Conservation (phyloP, 1,140 invertebrate genomes). For the Micrasema longulum region DNA sequence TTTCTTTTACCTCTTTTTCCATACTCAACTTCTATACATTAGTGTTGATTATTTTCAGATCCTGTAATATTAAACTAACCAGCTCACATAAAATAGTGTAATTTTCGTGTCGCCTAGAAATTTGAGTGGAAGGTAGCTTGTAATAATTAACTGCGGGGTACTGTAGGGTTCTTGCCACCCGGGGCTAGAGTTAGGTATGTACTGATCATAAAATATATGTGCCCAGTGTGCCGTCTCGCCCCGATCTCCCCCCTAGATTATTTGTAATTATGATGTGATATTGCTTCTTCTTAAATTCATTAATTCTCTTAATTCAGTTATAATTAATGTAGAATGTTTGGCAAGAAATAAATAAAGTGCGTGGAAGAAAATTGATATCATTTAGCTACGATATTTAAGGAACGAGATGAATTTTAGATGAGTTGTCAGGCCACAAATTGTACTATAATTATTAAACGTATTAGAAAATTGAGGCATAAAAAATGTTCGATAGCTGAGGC, state of each 20-base stretch:
- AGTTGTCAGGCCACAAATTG: too few relatives aligned
- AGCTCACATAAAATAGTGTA: background rate
- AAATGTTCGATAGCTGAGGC: too few relatives aligned
- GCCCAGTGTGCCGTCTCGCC: conserved; percentile 26
- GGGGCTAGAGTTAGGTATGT: conserved; percentile 5
- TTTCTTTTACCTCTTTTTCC: too few relatives aligned
- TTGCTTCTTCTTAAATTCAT: conserved; percentile 23
- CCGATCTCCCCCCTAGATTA: conserved; percentile 19
- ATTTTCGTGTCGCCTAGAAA: conserved; percentile 19
- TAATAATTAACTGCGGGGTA: conserved; percentile 27
- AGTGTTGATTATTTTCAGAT: too few relatives aligned
- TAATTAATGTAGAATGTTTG: conserved; percentile 8
- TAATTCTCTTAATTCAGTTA: conserved; percentile 17
- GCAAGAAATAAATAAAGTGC: conserved; percentile 1
- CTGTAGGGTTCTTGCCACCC: conserved; percentile 1
- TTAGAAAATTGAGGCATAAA: too few relatives aligned
- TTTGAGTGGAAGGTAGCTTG: conserved; percentile 5
- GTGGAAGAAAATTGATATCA: conserved; percentile 9
- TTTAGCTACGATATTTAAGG: too few relatives aligned
- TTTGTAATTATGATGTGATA: conserved; percentile 30
- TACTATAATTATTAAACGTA: too few relatives aligned
- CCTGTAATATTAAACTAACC: background rate
- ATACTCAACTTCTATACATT: too few relatives aligned
- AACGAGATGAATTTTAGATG: too few relatives aligned
- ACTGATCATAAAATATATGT: conserved; percentile 27